A percentile compares a stretch with the other conserved stretches of the same genome.
phyloP scores from a whole-genome alignment of 1,140 invertebrate genomes.

The Wasmannia auropunctata region DNA sequence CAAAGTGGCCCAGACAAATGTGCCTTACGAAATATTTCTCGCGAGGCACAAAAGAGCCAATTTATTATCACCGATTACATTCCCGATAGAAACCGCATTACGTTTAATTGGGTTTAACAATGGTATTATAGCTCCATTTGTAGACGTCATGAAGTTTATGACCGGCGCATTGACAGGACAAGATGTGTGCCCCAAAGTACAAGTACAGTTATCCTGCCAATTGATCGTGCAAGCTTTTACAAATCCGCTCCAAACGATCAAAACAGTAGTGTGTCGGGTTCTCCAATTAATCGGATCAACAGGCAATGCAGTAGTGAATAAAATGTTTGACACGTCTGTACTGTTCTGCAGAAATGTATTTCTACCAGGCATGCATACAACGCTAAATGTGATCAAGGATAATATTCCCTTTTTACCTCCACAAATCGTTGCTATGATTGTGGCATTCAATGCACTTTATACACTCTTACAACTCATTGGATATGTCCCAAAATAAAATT shows the following conservation, averaged over 20 bases:
- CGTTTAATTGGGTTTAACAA: neutral
- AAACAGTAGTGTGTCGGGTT: neutral
- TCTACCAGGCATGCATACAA: neutral
- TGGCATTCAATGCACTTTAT: accelerated
- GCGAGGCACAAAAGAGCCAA: constrained; percentile 9
- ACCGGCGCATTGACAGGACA: neutral
- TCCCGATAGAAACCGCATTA: neutral
- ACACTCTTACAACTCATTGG: accelerated
- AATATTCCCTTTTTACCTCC: neutral
- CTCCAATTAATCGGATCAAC: neutral
- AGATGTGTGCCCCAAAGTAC: neutral
- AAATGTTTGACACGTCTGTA: accelerated
- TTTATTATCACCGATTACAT: neutral
- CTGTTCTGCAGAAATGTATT: neutral
- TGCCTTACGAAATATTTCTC: neutral
- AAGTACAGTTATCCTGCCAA: neutral
- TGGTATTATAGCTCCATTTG: neutral
- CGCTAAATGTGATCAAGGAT: accelerated
- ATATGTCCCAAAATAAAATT: neutral
- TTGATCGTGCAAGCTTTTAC: too few species aligned
- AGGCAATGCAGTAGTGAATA: neutral
- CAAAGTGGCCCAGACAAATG: neutral
- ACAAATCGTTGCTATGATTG: neutral
- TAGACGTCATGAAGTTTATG: neutral
- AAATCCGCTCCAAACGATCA: neutral